These are phyloP conservation scores for Calycopis cecrops DNA, from an alignment of 1,140 invertebrate species.

Conservation along the genomic window DNA sequence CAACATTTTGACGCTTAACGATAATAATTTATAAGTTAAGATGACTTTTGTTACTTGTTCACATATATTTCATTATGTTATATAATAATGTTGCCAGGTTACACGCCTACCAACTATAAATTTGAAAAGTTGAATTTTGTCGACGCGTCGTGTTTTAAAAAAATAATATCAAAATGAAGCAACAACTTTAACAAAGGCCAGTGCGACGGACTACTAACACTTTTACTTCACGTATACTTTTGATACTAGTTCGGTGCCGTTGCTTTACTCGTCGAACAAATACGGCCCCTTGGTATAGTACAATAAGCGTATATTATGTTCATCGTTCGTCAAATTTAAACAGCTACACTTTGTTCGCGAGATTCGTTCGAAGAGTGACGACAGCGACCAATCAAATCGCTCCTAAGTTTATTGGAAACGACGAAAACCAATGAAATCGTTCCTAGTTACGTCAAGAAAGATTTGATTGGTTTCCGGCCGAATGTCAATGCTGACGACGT, in stretches of 20 bases:
- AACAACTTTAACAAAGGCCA: background rate
- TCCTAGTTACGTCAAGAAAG: background rate
- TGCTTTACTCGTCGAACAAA: too few relatives aligned
- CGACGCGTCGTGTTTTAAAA: background rate
- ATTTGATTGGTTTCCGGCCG: too few relatives aligned
- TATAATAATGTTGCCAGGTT: slow-evolving; percentile 16
- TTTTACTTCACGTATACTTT: too few relatives aligned
- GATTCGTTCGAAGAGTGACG: too few relatives aligned
- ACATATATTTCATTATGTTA: background rate
- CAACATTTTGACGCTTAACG: slow-evolving; percentile 12
- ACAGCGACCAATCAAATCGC: background rate
- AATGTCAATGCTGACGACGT: too few relatives aligned
- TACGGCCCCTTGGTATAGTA: too few relatives aligned
- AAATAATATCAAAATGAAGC: background rate
- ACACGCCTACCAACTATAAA: background rate
- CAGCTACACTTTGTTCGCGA: too few relatives aligned
- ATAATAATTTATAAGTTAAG: background rate
- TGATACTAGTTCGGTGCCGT: too few relatives aligned
- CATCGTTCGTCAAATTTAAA: too few relatives aligned
- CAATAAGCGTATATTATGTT: too few relatives aligned
- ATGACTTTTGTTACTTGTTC: background rate
- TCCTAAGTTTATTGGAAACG: background rate
- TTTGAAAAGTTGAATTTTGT: background rate
- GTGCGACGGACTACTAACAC: background rate
- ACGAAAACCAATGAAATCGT: background rate